These are phyloP conservation scores for Aphidius colemani DNA, from an alignment of 2,888 invertebrate genomes.

Conservation along the genomic window DNA sequence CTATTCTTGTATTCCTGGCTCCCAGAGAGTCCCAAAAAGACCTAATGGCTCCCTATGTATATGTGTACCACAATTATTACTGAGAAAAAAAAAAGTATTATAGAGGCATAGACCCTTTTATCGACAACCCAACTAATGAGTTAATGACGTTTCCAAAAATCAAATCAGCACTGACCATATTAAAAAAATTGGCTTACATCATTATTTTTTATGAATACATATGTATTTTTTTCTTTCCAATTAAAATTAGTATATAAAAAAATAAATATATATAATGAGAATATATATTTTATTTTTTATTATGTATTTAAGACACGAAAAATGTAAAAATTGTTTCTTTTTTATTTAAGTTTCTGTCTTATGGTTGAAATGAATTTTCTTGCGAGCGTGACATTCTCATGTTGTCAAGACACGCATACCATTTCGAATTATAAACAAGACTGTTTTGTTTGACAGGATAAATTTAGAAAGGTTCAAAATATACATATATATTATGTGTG, in stretches of 20 bases:
- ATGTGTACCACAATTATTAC: neutral
- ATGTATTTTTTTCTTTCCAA: neutral
- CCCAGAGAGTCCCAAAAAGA: neutral
- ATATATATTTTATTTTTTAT: conserved; percentile 7
- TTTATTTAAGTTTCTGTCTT: conserved; percentile 11
- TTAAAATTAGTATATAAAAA: too few species aligned
- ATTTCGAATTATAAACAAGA: neutral
- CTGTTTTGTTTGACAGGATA: conserved; percentile 5
- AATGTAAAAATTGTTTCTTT: neutral
- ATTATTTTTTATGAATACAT: conserved; percentile 4
- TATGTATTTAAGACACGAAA: conserved; percentile 2
- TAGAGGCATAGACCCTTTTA: conserved; percentile 1
- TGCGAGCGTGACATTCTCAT: conserved; percentile 9
- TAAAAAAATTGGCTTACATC: too few species aligned
- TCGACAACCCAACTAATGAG: conserved; percentile 25
- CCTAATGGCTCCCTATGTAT: neutral
- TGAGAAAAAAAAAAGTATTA: too few species aligned
- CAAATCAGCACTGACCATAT: too few species aligned
- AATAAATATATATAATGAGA: neutral
- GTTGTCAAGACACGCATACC: conserved; percentile 5
- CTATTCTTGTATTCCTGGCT: conserved; percentile 20
- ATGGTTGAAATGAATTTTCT: too few species aligned
- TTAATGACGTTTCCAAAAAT: conserved; percentile 54
- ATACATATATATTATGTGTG: too few species aligned
- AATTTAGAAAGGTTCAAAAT: neutral